phyloP scores from a whole-genome alignment of 2,797 vertebrate genomes.

The Alosa sapidissima region DNA sequence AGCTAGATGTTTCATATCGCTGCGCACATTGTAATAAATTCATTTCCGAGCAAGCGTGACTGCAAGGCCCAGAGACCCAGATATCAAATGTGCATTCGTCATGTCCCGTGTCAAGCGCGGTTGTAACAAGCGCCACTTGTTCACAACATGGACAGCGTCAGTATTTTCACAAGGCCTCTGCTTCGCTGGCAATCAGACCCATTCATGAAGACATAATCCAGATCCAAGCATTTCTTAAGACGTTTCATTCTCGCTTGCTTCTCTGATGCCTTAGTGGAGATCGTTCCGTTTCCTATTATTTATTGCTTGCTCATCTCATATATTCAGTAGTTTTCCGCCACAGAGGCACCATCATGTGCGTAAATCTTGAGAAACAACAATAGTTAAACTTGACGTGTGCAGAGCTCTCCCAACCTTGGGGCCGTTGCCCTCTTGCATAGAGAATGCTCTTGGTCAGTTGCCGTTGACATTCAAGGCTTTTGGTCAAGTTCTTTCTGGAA shows the following conservation, averaged over 20 bases:
- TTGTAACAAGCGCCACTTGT: slow-evolving; percentile 57
- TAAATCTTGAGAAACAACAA: slow-evolving; percentile 15
- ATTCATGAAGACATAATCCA: slow-evolving; percentile 65
- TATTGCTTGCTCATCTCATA: neutral
- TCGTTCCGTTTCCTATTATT: neutral
- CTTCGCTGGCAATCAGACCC: slow-evolving; percentile 48
- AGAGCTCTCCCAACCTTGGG: neutral
- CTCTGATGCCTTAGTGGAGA: neutral
- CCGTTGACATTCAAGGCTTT: neutral
- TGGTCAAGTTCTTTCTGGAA: slow-evolving; percentile 14
- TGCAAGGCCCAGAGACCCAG: slow-evolving; percentile 75
- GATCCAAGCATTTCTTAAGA: slow-evolving; percentile 65
- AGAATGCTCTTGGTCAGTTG: neutral
- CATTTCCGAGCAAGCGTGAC: slow-evolving; percentile 77
- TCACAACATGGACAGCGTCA: slow-evolving; percentile 43
- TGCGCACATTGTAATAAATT: slow-evolving; percentile 78
- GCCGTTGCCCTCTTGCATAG: neutral
- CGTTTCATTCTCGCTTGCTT: neutral
- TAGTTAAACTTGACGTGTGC: neutral
- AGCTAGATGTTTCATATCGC: slow-evolving; percentile 79
- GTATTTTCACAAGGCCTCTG: slow-evolving; percentile 53
- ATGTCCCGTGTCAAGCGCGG: slow-evolving; percentile 55
- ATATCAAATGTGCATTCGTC: slow-evolving; percentile 74
- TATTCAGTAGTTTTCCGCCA: slow-evolving; percentile 7
- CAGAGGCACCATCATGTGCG: neutral